Evolutionary conservation across 1,140 invertebrate genomes (phyloP), one percentile per base, ranked within the genome.

Genomic region (Acarapis woodi): DNA sequence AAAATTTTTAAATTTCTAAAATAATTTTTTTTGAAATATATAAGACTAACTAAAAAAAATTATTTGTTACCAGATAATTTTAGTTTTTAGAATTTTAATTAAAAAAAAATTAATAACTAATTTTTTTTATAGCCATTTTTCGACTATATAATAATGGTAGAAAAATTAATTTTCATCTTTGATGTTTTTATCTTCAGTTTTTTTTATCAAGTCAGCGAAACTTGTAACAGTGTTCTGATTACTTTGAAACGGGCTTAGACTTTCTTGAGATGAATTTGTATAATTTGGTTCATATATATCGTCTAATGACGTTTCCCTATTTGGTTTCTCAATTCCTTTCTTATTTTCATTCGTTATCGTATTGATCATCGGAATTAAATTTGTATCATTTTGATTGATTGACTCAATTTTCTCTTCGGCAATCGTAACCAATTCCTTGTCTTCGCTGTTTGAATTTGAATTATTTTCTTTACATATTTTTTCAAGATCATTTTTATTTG

Each of bases 151-250:
- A n/a, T n/a, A n/a, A n/a, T n/a, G n/a, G n/a, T n/a, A n/a, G n/a
- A n/a, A n/a, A n/a, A n/a, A n/a, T n/a, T n/a, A n/a, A n/a, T n/a
- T n/a, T n/a, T n/a, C n/a, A n/a, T n/a, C n/a, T n/a, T n/a, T n/a
- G n/a, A n/a, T n/a, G n/a, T n/a, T n/a, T 26, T 26, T 8, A 26
- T 32, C 31, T 32, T 32, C 15, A 8, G 5, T 18, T 32, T 25
- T 36, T 26, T 9, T 16, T 3, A 42, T 25, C 28, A 47, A 37
- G 33, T 47, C 43, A 19, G 45, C 37, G 26, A 43, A 39, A 24
- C 45, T 47, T 28, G 38, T 47, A n/a, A 47, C 41, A 21, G 45
- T 47, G 39, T 39, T 45, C 22, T 47, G 43, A 31, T 47, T 47
- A 32, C 45, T 47, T 29, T 44, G 41, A 24, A 32, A 42, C 10